These are phyloP conservation scores for Crambe crambe DNA, from an alignment of 37 sponge, comb jelly and placozoan species.

Conservation along the genomic window DNA sequence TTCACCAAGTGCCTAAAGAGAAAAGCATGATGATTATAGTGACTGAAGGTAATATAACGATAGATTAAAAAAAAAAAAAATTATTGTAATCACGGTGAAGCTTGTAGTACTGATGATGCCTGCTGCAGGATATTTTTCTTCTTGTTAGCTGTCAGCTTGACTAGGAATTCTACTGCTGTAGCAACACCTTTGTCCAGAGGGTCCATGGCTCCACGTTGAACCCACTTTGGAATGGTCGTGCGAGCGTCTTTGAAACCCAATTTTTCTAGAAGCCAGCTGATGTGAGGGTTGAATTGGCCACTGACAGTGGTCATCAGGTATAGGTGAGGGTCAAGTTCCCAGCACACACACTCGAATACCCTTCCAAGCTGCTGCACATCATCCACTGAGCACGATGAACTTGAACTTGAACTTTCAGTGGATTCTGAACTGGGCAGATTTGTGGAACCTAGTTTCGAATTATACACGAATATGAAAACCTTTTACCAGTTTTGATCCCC, in stretches of 20 bases:
- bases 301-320: constrained; percentile 73
- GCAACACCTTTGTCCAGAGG: constrained; percentile 80
- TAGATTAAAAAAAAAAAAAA: neutral
- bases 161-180: constrained; percentile 25
- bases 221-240: constrained; percentile 94
- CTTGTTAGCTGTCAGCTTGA: constrained; percentile 48
- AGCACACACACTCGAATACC: constrained; percentile 75
- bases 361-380: neutral
- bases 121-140: constrained; percentile 11
- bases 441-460: too few relatives aligned
- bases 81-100: neutral
- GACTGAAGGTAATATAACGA: neutral
- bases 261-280: constrained; percentile 89
- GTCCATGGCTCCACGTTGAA: constrained; percentile 96
- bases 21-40: neutral
- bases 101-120: neutral
- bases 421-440: too few relatives aligned
- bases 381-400: too few relatives aligned
- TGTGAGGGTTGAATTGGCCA: constrained; percentile 87
- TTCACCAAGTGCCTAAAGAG: neutral
- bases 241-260: constrained; percentile 93
- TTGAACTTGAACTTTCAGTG: too few relatives aligned
- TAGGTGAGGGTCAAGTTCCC: constrained; percentile 92
- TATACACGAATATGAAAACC: too few relatives aligned
- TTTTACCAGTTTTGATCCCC: too few relatives aligned